Evolutionary conservation across 2,797 vertebrate species (phyloP).

Genomic region (Coilia nasus): DNA sequence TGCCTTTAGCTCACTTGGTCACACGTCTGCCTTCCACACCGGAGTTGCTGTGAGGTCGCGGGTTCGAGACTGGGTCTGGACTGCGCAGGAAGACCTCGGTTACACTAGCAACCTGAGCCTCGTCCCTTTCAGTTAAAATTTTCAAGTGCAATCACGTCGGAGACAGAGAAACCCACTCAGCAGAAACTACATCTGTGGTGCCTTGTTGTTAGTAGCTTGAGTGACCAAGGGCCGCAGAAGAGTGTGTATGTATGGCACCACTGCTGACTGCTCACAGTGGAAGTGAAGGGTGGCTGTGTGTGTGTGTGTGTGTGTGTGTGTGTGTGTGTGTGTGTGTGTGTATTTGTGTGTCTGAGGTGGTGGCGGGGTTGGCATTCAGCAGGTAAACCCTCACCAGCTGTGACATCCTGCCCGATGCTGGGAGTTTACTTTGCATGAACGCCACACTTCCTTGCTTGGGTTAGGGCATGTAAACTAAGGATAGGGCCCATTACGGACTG

Average conservation of each 20-base stretch:
- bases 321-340: constrained; percentile 29
- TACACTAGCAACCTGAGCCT: not conserved
- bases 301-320: constrained; percentile 30
- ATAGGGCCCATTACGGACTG: constrained; percentile 49
- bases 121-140: not conserved
- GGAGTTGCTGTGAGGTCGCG: too few relatives aligned
- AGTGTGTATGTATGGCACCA: constrained; percentile 5
- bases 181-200: not conserved
- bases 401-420: constrained; percentile 47
- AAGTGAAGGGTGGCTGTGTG: constrained; percentile 41
- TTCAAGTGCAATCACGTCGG: not conserved
- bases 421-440: constrained; percentile 53
- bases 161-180: not conserved
- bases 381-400: constrained; percentile 58
- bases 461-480: constrained; percentile 54
- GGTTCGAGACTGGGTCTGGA: too few relatives aligned
- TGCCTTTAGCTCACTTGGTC: too few relatives aligned
- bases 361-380: constrained; percentile 46
- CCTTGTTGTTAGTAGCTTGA: not conserved
- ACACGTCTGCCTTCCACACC: too few relatives aligned
- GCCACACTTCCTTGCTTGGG: constrained; percentile 46
- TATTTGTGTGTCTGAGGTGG: not conserved
- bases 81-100: too few relatives aligned
- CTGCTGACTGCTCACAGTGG: constrained; percentile 25
- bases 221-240: not conserved